Evolutionary conservation across 2,888 invertebrate genomes (phyloP).

Genomic region (Epistrophe grossulariae): DNA sequence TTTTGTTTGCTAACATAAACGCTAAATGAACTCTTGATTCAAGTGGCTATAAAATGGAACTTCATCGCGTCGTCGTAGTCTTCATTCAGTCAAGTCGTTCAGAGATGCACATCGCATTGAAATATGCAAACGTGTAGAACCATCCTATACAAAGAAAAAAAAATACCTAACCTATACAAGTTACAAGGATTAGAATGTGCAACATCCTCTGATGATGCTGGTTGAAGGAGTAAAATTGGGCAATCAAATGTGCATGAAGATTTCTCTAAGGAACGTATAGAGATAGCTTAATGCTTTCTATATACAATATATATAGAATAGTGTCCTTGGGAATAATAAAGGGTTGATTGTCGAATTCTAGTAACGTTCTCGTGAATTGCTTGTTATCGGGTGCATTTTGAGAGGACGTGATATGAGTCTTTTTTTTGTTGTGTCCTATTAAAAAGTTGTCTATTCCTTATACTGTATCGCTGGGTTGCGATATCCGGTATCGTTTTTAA

Average conservation of each 20-base stretch:
- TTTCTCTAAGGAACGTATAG: background rate
- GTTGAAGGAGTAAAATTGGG: slow-evolving; percentile 49
- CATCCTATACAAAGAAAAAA: background rate
- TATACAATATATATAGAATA: background rate
- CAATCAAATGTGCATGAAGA: slow-evolving; percentile 54
- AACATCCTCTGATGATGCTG: background rate
- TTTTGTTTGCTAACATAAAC: slow-evolving; percentile 56
- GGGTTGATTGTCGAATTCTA: slow-evolving; percentile 49
- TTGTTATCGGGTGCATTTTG: slow-evolving; percentile 64
- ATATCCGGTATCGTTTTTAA: slow-evolving; percentile 61
- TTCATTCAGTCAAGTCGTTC: background rate
- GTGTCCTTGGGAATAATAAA: slow-evolving; percentile 1
- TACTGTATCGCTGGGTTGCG: slow-evolving; percentile 38
- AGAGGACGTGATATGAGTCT: slow-evolving; percentile 48
- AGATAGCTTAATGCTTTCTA: slow-evolving; percentile 39
- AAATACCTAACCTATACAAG: background rate
- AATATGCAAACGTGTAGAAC: slow-evolving; percentile 50
- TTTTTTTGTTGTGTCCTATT: slow-evolving; percentile 29
- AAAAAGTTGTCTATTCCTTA: background rate
- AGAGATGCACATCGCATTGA: background rate
- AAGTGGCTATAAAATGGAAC: slow-evolving; percentile 64
- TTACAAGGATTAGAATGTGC: slow-evolving; percentile 41
- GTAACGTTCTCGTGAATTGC: slow-evolving; percentile 24
- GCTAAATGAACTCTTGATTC: slow-evolving; percentile 64
- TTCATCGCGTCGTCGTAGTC: background rate